phyloP scores from a whole-genome alignment of 2,888 invertebrate species.

The Tetheella fluctuosa region DNA sequence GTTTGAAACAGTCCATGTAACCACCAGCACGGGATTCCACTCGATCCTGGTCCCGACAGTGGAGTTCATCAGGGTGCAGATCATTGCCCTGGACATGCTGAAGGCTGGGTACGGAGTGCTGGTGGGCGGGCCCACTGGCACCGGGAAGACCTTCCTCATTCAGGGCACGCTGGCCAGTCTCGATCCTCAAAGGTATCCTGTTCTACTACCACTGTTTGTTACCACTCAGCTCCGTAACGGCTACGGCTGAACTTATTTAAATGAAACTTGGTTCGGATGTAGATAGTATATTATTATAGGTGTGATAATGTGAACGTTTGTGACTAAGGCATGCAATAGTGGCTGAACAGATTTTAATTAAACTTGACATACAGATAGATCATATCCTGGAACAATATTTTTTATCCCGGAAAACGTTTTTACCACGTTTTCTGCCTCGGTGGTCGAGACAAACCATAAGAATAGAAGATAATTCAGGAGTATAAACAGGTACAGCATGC shows the following conservation, averaged over 20 bases:
- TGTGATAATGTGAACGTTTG: no score
- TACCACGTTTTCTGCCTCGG: no score
- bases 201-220: background rate
- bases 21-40: conserved; percentile 89
- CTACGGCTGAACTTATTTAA: no score
- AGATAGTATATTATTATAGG: no score
- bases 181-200: conserved; percentile 70
- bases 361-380: no score
- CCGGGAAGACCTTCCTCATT: conserved; percentile 92
- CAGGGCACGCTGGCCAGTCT: conserved; percentile 86
- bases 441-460: no score
- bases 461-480: background rate
- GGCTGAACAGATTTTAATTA: no score
- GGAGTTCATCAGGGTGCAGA: conserved; percentile 93
- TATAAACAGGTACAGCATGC: conserved; percentile 79
- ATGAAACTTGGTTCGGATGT: no score
- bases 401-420: no score
- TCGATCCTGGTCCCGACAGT: conserved; percentile 94
- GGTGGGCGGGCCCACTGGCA: conserved; percentile 93
- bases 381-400: no score
- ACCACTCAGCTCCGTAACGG: no score
- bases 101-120: conserved; percentile 88
- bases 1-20: background rate
- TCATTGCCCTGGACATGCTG: conserved; percentile 87
- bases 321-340: no score